A percentile compares a stretch with the other conserved stretches of the same genome.
These are phyloP conservation scores for Psittacula derbiana DNA, from an alignment of 2,797 vertebrate genomes.

Conservation along the genomic window DNA sequence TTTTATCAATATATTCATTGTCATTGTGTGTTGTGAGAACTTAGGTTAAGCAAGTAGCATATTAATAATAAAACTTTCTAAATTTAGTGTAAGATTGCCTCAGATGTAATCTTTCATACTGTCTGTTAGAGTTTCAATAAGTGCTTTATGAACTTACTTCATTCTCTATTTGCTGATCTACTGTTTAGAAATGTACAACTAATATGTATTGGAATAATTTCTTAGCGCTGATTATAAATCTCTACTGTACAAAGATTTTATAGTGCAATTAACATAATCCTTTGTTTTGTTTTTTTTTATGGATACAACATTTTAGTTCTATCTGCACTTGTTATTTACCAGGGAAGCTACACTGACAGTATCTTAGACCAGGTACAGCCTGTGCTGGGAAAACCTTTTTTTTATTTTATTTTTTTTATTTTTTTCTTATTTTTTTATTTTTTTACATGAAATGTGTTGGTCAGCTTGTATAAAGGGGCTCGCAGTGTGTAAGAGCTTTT, in stretches of 20 bases:
- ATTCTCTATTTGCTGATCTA: neutral
- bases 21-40: neutral
- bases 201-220: neutral
- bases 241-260: neutral
- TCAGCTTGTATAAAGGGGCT: neutral
- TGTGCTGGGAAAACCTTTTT: neutral
- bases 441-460: neutral
- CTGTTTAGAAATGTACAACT: neutral
- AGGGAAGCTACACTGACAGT: neutral
- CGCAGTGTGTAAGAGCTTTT: accelerated
- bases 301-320: neutral
- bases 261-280: neutral
- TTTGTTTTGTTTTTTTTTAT: neutral
- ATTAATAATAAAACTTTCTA: neutral
- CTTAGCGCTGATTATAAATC: neutral
- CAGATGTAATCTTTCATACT: neutral
- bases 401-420: neutral
- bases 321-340: neutral
- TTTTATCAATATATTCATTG: neutral
- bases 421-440: no score
- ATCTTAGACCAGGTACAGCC: neutral
- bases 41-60: neutral
- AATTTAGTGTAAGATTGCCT: neutral
- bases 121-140: neutral
- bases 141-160: neutral